Base-by-base conservation (phyloP, 2,888 invertebrate genomes). In the Cancer borealis region DNA sequence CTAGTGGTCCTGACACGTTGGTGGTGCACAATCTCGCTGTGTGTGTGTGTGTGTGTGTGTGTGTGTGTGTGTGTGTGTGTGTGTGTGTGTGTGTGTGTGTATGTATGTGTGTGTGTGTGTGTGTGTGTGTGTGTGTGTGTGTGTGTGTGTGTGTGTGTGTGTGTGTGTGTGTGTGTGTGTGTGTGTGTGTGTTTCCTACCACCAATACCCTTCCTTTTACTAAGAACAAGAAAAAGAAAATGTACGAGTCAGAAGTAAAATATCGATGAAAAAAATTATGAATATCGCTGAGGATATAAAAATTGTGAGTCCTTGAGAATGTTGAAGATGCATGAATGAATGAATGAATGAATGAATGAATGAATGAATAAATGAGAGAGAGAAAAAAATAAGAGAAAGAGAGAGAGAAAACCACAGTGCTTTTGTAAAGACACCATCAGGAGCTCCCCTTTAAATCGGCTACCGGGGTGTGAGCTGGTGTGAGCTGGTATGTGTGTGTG, bases 21-120 rank as follows among this genome's bases (percentile, higher is more conserved):
- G n/a, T 66, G 21, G 66, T 66, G 66, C 66, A 5, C n/a, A 66
- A n/a, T 66, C 54, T 54, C 14, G 14, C 54, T 54, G 6, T 66
- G n/a, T 17, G 6, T n/a, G 4, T 21, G 17, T 21, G 66, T 21
- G 66, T 66, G 66, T 21, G 66, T 66, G 66, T 21, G 66, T 66
- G 66, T 21, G 66, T 66, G 66, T 21, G 66, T 66, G 66, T 21
- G 66, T 66, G 66, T 21, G 66, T 66, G 66, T 21, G 66, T 66
- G 66, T 21, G 66, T 66, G 66, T 21, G 66, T 66, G 66, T 21
- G 66, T 66, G 66, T 21, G 66, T 66, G 66, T 21, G 66, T 66
- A n/a, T n/a, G 66, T 66, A n/a, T n/a, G 66, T 66, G 66, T n/a
- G 66, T 66, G 66, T n/a, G 66, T 66, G 66, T n/a, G 66, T 66